Evolutionary conservation across 2,888 invertebrate species (phyloP), one percentile per base, ranked within the genome.

Genomic region (Caenorhabditis sp.): DNA sequence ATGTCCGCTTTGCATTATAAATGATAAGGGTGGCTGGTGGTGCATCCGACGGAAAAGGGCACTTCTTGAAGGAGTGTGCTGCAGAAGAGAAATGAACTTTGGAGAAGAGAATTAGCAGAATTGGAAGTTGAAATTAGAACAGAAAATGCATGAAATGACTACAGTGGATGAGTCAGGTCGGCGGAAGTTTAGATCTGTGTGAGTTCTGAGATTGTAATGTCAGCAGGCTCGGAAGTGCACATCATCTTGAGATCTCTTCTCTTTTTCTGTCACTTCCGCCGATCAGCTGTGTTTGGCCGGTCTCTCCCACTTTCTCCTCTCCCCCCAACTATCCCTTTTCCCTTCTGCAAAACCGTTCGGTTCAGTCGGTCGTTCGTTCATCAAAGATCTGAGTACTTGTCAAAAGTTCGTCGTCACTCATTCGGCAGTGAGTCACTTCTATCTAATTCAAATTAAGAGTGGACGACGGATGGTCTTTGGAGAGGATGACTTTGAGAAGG

Each of bases 331-430:
- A 17, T 1, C 8, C 15, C 41, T 6, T 46, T 56, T 46, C 50
- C 20, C 39, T 45, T 66, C 35, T 65, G 55, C 55, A 65, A 65
- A 55, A 13, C 52, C 63, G 63, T 53, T 53, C 50, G 50, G 22
- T 37, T 26, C 55, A 27, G 43, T 41, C 52, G 41, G 30, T 41
- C 30, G 30, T 20, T 56, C 45, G 6, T 22, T 24, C 45, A 59
- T 59, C 70, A 70, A 59, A 59, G 17, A 70, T 53, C 66, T 41
- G 15, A 22, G 58, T 59, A 50, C 68, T 68, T 59, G 58, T 52
- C 11, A 55, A 56, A 58, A 58, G 68, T 50, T 58, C 52, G 52
- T 32, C 45, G 41, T 53, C 35, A 13, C 35, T n/a, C n/a, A 17
- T 30, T 32, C 32, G n/a, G n/a, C n/a, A 32, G 20, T 68, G 66